phyloP scores from a whole-genome alignment of 2,888 invertebrate genomes.

The Schizaphis graminum region DNA sequence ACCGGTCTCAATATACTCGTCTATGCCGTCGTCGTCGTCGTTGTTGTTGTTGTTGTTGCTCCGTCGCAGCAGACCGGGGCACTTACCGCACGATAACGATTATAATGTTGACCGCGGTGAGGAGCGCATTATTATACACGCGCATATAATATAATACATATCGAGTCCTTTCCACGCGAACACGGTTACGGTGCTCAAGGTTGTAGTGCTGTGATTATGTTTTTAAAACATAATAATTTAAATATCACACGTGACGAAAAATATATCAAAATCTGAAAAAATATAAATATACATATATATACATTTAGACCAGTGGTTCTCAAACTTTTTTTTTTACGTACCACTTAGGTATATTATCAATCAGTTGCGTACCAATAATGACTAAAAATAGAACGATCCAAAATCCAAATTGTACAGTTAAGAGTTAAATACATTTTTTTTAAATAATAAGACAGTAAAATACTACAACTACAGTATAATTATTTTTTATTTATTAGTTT shows the following conservation, averaged over 20 bases:
- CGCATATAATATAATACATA: not conserved
- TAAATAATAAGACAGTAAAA: no score
- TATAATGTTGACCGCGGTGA: constrained; percentile 34
- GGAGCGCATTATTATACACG: not conserved
- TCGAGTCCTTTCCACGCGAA: not conserved
- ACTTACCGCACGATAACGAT: constrained; percentile 32
- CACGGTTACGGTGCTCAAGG: not conserved
- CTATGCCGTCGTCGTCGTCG: not conserved
- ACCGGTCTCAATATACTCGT: not conserved
- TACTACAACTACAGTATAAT: no score
- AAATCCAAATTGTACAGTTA: no score
- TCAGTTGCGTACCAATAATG: no score
- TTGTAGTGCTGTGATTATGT: not conserved
- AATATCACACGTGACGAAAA: not conserved
- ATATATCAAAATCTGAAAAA: not conserved
- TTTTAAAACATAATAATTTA: not conserved
- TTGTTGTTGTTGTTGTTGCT: not conserved
- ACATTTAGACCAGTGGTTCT: no score
- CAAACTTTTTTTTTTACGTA: no score
- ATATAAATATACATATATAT: not conserved
- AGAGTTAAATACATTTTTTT: no score
- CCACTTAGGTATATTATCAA: no score
- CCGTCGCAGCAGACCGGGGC: not conserved
- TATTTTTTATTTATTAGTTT: no score
- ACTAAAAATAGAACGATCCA: no score